Evolutionary conservation across 2,797 vertebrate genomes (phyloP).

Genomic region (Acropternis orthonyx): DNA sequence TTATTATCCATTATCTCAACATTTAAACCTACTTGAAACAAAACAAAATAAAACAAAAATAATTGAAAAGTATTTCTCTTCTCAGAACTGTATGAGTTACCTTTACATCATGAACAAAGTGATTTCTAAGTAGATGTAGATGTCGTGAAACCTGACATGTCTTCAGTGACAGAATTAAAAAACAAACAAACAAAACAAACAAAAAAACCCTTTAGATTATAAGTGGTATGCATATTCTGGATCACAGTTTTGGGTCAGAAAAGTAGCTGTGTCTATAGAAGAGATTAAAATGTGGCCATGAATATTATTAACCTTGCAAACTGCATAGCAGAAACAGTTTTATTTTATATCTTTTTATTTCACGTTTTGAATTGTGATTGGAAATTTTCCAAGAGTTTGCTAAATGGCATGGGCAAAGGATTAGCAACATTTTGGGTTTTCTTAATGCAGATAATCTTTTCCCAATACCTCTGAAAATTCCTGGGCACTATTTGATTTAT

Average conservation of each 20-base stretch:
- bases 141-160: neutral
- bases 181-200: neutral
- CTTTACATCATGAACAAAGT: neutral
- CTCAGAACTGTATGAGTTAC: neutral
- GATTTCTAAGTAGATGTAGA: neutral
- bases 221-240: neutral
- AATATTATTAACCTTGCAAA: neutral
- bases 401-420: neutral
- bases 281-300: neutral
- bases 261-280: neutral
- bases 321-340: rapidly evolving
- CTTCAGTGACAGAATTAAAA: neutral
- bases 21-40: neutral
- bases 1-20: neutral
- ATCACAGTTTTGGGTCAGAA: neutral
- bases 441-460: neutral
- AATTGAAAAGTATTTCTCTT: neutral
- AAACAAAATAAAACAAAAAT: neutral
- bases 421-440: neutral
- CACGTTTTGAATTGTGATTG: neutral
- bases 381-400: neutral
- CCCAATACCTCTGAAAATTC: neutral
- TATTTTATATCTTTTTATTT: neutral
- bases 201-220: neutral
- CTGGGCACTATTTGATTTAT: neutral